Percentiles rank a stretch among this genome's conserved stretches.
Conservation (phyloP, 2,888 invertebrate species). For the Apodemia hepburni region DNA sequence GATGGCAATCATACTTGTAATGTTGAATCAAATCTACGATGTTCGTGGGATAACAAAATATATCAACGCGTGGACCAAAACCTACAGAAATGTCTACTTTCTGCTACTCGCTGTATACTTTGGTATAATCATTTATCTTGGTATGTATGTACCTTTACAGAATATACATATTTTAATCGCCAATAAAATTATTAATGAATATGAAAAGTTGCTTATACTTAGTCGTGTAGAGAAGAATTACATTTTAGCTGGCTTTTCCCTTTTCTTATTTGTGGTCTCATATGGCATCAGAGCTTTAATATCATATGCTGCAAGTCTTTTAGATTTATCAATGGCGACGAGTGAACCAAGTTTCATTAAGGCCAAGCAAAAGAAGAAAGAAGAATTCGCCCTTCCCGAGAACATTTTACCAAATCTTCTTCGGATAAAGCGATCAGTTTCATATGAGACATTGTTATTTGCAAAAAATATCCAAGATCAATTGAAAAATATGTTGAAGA, state of each 20-base stretch:
- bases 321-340: conserved; percentile 37
- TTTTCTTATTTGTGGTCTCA: conserved; percentile 55
- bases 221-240: conserved; percentile 57
- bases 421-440: conserved; percentile 55
- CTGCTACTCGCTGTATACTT: conserved; percentile 43
- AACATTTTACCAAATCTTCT: conserved; percentile 49
- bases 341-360: conserved; percentile 30
- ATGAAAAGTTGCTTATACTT: conserved; percentile 47
- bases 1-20: conserved; percentile 50
- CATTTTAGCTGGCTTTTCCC: conserved; percentile 60
- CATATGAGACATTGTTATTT: conserved; percentile 57
- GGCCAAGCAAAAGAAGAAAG: conserved; percentile 27
- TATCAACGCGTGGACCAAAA: conserved; percentile 38
- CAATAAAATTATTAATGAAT: conserved; percentile 35
- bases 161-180: conserved; percentile 48
- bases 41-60: conserved; percentile 43
- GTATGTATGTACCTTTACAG: conserved; percentile 54
- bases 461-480: conserved; percentile 54
- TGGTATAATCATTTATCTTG: conserved; percentile 48
- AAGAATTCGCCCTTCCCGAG: conserved; percentile 31
- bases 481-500: conserved; percentile 45
- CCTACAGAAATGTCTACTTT: conserved; percentile 38
- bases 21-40: conserved; percentile 61
- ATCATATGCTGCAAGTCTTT: conserved; percentile 47
- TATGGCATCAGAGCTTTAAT: conserved; percentile 51